Conservation (phyloP, 2,797 vertebrate species). For the Sebastes steindachneri region DNA sequence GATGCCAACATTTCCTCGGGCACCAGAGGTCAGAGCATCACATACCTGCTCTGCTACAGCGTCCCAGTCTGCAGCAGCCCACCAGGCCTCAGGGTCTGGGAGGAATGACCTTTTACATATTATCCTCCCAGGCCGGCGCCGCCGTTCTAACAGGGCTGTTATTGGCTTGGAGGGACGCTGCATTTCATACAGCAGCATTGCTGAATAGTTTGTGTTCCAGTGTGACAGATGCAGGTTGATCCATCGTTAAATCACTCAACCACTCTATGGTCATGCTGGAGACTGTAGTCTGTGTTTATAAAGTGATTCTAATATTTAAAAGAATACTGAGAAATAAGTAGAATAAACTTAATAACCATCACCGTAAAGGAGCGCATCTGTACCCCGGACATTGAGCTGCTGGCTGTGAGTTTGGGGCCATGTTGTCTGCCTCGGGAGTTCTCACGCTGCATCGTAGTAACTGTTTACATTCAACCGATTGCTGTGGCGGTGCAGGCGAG, state of each 20-base stretch:
- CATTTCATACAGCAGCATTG: conserved; percentile 1
- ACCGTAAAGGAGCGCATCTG: too few relatives aligned
- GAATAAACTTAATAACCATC: not conserved
- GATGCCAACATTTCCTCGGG: conserved; percentile 49
- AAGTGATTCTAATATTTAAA: not conserved
- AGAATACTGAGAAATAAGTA: not conserved
- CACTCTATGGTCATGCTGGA: not conserved
- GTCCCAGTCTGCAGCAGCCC: conserved; percentile 11
- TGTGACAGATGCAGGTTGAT: not conserved
- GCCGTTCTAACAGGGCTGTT: conserved; percentile 24
- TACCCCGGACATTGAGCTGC: too few relatives aligned
- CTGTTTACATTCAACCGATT: too few relatives aligned
- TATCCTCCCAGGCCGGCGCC: conserved; percentile 15
- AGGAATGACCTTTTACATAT: conserved; percentile 56
- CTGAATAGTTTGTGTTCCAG: not conserved
- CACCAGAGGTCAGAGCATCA: conserved; percentile 42
- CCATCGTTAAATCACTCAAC: not conserved
- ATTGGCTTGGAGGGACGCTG: not conserved
- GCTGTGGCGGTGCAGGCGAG: too few relatives aligned
- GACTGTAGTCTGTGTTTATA: not conserved
- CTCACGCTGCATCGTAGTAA: too few relatives aligned
- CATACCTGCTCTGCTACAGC: conserved; percentile 33
- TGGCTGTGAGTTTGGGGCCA: too few relatives aligned
- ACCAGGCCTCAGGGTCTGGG: conserved; percentile 16
- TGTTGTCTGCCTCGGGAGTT: too few relatives aligned